Base-by-base conservation (phyloP, 1,140 invertebrate genomes). In the Proales similis region DNA sequence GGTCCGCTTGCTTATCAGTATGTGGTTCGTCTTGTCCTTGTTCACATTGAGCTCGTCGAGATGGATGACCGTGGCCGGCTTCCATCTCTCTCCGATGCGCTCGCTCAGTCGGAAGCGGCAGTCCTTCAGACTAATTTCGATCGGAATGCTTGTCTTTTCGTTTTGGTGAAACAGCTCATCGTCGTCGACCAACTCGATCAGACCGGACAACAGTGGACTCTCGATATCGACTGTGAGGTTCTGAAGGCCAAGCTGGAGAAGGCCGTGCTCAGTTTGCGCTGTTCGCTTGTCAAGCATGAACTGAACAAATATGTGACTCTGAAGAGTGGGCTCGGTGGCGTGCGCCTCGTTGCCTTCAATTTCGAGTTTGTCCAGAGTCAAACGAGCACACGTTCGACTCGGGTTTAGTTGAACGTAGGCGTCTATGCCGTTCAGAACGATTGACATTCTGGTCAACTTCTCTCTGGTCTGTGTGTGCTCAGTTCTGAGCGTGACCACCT, bases 141-240 rank as follows among this genome's bases (percentile, higher is more conserved):
- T 24, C 9, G 26, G 14, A 29, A 57, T 57, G 17, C 36, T 6
- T 12, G 39, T 42, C 32, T 20, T 57, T 4, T 12, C 11, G 17
- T 57, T 17, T 9, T 7, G 5, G 12, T 20, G 27, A 42, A 57
- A 57, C 19, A 30, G n/a, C 29, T 57, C 51, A 57, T 19, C 32
- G 22, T 57, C 51, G n/a, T 57, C 51, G 12, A 57, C 17, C 11
- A 57, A n/a, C 19, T 57, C 51, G 2, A 57, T 42, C 4, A 57
- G 9, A 57, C 33, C 36, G 3, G 33, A 42, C 20, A 57, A 42
- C 9, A 42, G 39, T 22, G 51, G 51, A 4, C 39, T 11, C 12
- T 57, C 51, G 0, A 42, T n/a, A 17, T 57, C 51, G 14, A 57
- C 11, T 24, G 27, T 39, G 12, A 26, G 45, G 20, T 57, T 57